A percentile compares a stretch with the other conserved stretches of the same genome.
phyloP scores from a whole-genome alignment of 2,113 vertebrate species.

The Rattus norvegicus region GRCr8 NC_086030.1:11244001-11244500 shows the following conservation, averaged over 20 bases:
- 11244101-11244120: neutral
- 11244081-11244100: neutral
- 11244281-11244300: accelerated
- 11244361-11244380: neutral
- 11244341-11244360: neutral
- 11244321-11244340: neutral
- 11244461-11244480: neutral
- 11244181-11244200: neutral
- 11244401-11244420: neutral
- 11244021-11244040: neutral
- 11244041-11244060: neutral
- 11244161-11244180: neutral
- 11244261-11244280: neutral
- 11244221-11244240: neutral
- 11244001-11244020: neutral
- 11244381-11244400: neutral
- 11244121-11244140: neutral
- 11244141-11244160: neutral
- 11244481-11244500: neutral
- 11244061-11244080: neutral
- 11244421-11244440: neutral
- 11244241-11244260: neutral
- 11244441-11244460: neutral
- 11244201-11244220: neutral
- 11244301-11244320: accelerated